Percentiles rank a stretch among this genome's conserved stretches.
These are phyloP conservation scores for Nineta flava DNA, from an alignment of 2,888 invertebrate species.

Conservation along the genomic window DNA sequence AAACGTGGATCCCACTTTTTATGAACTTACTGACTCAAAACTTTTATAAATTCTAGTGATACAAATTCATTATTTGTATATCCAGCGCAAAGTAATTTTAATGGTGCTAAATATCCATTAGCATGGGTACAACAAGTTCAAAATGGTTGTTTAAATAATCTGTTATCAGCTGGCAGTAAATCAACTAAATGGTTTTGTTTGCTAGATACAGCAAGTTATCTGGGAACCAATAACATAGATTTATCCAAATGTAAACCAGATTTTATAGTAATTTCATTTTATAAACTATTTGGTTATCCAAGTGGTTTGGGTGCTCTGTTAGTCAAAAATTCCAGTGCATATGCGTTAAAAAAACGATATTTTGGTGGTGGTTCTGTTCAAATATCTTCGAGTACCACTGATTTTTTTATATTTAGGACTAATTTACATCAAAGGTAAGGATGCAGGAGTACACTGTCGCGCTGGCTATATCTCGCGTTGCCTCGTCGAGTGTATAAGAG, in stretches of 20 bases:
- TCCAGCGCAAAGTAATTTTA: conserved; percentile 91
- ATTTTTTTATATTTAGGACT: conserved; percentile 53
- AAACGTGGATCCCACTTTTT: too few species aligned
- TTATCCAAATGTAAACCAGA: conserved; percentile 59
- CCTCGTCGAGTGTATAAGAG: neutral
- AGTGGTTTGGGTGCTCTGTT: conserved; percentile 86
- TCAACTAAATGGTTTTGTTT: conserved; percentile 51
- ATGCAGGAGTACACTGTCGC: too few species aligned
- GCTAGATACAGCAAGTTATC: conserved; percentile 76
- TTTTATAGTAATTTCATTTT: conserved; percentile 85
- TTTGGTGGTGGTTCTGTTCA: conserved; percentile 93
- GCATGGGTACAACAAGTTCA: conserved; percentile 48
- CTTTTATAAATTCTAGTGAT: too few species aligned
- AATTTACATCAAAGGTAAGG: conserved; percentile 56
- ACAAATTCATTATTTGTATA: conserved; percentile 57
- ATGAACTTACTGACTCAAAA: too few species aligned
- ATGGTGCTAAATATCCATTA: conserved; percentile 78
- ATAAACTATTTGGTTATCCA: conserved; percentile 93
- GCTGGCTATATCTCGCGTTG: neutral
- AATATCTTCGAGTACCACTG: conserved; percentile 55
- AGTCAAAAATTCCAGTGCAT: conserved; percentile 47
- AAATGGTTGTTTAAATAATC: conserved; percentile 35
- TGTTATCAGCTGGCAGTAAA: conserved; percentile 24
- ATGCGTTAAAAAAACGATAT: conserved; percentile 51
- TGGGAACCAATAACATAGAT: conserved; percentile 62